Evolutionary conservation across 2,797 vertebrate species (phyloP).

Genomic region (Ataeniobius toweri): DNA sequence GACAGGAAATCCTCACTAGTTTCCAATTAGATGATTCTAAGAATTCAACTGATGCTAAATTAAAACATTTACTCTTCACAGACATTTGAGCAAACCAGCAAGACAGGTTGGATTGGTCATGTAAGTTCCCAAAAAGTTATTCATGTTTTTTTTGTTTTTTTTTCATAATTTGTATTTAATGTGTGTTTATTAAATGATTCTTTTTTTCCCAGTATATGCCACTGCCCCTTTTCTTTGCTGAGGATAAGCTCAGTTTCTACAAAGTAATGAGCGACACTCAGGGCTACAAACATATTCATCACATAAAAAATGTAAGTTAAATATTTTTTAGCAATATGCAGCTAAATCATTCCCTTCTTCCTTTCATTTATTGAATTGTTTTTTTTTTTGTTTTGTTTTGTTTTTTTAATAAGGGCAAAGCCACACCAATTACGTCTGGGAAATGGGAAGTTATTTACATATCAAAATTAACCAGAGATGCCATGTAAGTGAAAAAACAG

Average conservation of each 20-base stretch:
- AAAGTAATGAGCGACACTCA: constrained; percentile 92
- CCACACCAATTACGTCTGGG: constrained; percentile 85
- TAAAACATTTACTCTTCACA: constrained; percentile 44
- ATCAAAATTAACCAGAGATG: constrained; percentile 84
- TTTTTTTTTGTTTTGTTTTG: constrained; percentile 19
- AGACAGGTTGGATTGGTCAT: constrained; percentile 94
- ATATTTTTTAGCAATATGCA: not conserved
- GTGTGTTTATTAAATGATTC: not conserved
- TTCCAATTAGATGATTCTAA: not conserved
- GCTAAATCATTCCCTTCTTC: not conserved
- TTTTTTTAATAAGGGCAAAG: constrained; percentile 82
- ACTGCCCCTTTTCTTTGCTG: constrained; percentile 87
- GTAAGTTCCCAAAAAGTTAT: constrained; percentile 78
- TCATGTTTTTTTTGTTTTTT: not conserved
- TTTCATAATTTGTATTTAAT: not conserved
- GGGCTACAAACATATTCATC: constrained; percentile 97
- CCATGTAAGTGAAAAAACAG: constrained; percentile 81
- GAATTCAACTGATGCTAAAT: constrained; percentile 7
- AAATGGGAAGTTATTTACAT: constrained; percentile 95
- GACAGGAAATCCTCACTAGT: not conserved
- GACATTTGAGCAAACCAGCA: constrained; percentile 88
- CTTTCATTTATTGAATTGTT: not conserved
- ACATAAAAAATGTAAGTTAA: constrained; percentile 82
- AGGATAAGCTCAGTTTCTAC: constrained; percentile 91
- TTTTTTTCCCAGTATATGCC: constrained; percentile 86